phyloP scores from a whole-genome alignment of 2,113 vertebrate species.

The Notarius lentiginosus region DNA sequence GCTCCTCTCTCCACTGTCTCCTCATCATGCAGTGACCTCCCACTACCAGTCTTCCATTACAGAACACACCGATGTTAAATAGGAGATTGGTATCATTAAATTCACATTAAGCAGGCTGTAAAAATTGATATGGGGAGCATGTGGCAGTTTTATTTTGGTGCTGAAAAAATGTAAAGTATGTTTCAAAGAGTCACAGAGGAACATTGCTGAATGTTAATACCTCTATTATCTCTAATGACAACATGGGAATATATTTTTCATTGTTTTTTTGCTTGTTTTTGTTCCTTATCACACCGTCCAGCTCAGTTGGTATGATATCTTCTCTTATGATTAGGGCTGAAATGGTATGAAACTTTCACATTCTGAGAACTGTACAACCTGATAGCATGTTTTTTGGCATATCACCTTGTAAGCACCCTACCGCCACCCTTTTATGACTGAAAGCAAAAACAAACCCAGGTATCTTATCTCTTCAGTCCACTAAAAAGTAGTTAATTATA shows the following conservation, averaged over 20 bases:
- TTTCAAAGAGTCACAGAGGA: conserved; percentile 36
- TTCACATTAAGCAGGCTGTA: conserved; percentile 55
- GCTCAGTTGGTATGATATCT: conserved; percentile 2
- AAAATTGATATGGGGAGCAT: conserved; percentile 53
- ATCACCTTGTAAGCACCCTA: neutral
- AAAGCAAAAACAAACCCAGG: neutral
- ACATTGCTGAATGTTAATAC: conserved; percentile 43
- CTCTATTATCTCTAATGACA: conserved; percentile 41
- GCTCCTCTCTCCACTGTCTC: neutral
- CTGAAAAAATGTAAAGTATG: conserved; percentile 26
- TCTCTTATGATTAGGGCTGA: conserved; percentile 1
- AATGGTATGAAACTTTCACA: neutral
- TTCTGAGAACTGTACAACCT: neutral
- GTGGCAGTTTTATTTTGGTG: conserved; percentile 46
- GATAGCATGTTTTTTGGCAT: neutral
- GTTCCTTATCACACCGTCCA: conserved; percentile 6
- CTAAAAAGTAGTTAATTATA: neutral
- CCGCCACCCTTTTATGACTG: neutral
- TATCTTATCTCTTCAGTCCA: neutral
- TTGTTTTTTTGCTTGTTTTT: neutral
- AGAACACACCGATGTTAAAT: conserved; percentile 52
- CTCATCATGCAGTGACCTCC: conserved; percentile 6
- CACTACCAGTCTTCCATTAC: conserved; percentile 48
- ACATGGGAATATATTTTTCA: conserved; percentile 33
- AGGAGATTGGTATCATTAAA: conserved; percentile 60